These are phyloP conservation scores for Andrena bucephala DNA, from an alignment of 2,888 invertebrate species.

Conservation along the genomic window DNA sequence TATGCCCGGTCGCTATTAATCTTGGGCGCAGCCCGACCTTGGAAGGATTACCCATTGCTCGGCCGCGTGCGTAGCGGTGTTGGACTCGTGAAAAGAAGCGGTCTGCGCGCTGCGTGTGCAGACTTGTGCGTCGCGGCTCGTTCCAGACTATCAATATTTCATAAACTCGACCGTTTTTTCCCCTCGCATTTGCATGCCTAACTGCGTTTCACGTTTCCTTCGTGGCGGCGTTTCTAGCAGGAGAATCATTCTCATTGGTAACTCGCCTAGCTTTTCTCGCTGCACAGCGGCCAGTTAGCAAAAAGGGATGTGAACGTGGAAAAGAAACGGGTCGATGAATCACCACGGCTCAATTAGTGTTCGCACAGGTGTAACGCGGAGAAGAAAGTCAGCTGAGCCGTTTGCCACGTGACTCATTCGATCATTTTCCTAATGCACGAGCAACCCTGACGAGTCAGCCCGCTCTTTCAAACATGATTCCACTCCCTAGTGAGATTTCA, in stretches of 20 bases:
- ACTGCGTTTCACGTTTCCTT: slow-evolving; percentile 4
- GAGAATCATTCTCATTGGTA: background rate
- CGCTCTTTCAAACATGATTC: slow-evolving; percentile 27
- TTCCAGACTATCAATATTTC: slow-evolving; percentile 30
- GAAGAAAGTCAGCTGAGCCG: background rate
- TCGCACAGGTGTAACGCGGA: background rate
- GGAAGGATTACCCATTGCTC: background rate
- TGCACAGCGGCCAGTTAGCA: background rate
- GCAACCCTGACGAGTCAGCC: background rate
- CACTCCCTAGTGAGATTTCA: slow-evolving; percentile 1
- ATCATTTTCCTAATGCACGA: background rate
- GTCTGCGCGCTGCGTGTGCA: background rate
- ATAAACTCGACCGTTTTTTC: slow-evolving; percentile 10
- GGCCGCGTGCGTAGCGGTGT: background rate
- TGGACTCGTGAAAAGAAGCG: background rate
- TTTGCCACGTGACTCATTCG: slow-evolving; percentile 2
- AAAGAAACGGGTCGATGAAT: background rate
- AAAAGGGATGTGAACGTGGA: background rate
- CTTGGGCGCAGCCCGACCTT: slow-evolving; percentile 21
- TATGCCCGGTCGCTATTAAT: slow-evolving; percentile 14
- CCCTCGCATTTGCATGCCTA: slow-evolving; percentile 28
- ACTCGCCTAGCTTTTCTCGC: too few relatives aligned
- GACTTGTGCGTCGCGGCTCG: background rate
- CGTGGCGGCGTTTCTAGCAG: background rate
- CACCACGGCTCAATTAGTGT: background rate